These are phyloP conservation scores for Apantesis nais DNA, from an alignment of 2,888 invertebrate species.

Conservation along the genomic window DNA sequence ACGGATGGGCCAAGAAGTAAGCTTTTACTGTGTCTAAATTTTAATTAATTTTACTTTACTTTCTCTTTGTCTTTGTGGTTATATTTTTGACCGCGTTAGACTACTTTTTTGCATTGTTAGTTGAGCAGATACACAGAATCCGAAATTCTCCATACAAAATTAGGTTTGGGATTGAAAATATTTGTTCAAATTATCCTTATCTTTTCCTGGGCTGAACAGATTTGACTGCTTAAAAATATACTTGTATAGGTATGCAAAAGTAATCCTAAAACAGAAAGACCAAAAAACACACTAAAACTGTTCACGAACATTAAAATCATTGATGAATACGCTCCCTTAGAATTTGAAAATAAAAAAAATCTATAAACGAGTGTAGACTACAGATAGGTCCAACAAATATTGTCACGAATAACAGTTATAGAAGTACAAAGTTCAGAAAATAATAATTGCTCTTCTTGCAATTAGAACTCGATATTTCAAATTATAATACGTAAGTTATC, in stretches of 20 bases:
- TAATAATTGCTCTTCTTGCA: neutral
- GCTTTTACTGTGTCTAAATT: neutral
- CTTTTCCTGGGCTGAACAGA: neutral
- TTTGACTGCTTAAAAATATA: neutral
- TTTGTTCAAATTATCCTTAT: neutral
- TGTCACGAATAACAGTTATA: neutral
- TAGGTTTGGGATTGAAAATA: neutral
- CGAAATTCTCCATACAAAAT: neutral
- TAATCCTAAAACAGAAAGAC: neutral
- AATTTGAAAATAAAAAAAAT: no score
- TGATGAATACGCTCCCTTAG: no score
- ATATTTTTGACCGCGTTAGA: no score
- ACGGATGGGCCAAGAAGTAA: constrained; percentile 15
- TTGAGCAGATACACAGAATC: neutral
- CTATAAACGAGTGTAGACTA: no score
- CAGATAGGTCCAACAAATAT: neutral
- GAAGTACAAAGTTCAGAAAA: neutral
- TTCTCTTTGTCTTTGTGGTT: no score
- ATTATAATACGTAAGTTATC: neutral
- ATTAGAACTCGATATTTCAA: neutral
- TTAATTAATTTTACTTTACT: neutral
- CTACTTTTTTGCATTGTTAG: no score
- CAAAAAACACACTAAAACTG: no score
- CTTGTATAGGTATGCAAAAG: neutral
- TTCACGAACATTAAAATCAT: no score